Base-by-base conservation (phyloP, 1,140 invertebrate species). In the Drosophila parabipectinata region DNA sequence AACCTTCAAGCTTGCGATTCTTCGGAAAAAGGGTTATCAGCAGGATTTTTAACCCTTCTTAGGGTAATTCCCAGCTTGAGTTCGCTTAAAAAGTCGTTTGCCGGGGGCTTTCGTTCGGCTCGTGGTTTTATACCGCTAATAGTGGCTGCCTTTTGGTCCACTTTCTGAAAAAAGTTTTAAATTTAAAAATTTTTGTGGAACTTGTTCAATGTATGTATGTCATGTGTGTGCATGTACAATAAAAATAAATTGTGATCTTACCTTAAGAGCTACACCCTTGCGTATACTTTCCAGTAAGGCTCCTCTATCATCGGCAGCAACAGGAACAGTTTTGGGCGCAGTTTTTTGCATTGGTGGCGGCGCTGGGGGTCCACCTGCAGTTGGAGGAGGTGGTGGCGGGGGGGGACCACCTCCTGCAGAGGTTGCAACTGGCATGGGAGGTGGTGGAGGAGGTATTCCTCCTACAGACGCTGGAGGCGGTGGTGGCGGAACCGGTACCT, bases 231-330 rank as follows among this genome's bases (percentile, higher is more conserved):
- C n/a, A n/a, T n/a, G n/a, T n/a, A n/a, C n/a, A n/a, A n/a, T n/a
- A n/a, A n/a, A n/a, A n/a, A n/a, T n/a, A n/a, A n/a, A n/a, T n/a
- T n/a, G n/a, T 54, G 14, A 39, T 24, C 15, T 34, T 37, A 48
- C 89, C 89, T 91, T 91, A 12, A 91, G 32, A 5, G 61, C 21
- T 12, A 91, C 78, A 28, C 89, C 89, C 6, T 79, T 63, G 4
- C 89, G 80, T 30, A 91, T 91, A 34, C 89, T 91, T 39, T 72
- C 72, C n/a, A 91, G 56, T 44, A 91, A 77, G 12, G 84, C 89
- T 12, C 84, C 83, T 0, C 89, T 76, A 34, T 79, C 14, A 48
- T 81, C 85, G n/a, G 51, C 30, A 6, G 55, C 73, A 26, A 30
- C 45, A 6, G 63, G 21, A 12, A 58, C 37, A 30, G 62, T 47